These are phyloP conservation scores for Drosophila subobscura DNA, from an alignment of 1,140 invertebrate genomes.

Conservation along the genomic window DNA sequence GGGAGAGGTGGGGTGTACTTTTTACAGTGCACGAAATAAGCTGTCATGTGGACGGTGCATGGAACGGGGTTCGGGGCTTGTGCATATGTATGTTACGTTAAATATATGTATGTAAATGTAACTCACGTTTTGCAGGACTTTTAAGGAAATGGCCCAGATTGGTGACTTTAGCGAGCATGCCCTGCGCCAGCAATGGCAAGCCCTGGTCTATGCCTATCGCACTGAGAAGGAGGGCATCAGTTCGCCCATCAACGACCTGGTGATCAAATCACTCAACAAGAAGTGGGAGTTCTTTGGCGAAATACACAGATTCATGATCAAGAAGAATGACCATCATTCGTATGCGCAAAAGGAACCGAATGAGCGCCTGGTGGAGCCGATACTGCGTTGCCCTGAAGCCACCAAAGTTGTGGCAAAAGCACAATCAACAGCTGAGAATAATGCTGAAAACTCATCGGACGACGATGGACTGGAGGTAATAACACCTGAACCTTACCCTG, in stretches of 20 bases:
- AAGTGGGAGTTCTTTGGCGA: conserved; percentile 78
- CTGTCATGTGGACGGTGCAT: no score
- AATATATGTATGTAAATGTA: neutral
- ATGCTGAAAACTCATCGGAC: no score
- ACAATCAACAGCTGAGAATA: neutral
- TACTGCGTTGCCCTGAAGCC: neutral
- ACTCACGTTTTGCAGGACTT: conserved; percentile 46
- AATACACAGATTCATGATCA: conserved; percentile 74
- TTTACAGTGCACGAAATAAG: no score
- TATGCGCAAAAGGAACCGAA: conserved; percentile 76
- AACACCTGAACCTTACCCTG: no score
- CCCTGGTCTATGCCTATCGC: conserved; percentile 71
- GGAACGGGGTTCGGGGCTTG: no score
- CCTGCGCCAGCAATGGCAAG: conserved; percentile 73
- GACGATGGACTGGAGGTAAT: no score
- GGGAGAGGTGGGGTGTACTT: neutral
- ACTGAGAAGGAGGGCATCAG: conserved; percentile 54
- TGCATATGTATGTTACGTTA: no score
- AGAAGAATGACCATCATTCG: conserved; percentile 75
- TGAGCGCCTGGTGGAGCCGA: neutral
- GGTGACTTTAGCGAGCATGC: conserved; percentile 70
- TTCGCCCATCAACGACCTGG: conserved; percentile 41
- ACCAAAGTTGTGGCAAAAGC: neutral
- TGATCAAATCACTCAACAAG: conserved; percentile 52
- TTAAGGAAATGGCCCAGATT: conserved; percentile 62